phyloP scores from a whole-genome alignment of 30 jellyfish, hydroid and myxozoan genomes.

The Hydra vulgaris region DNA sequence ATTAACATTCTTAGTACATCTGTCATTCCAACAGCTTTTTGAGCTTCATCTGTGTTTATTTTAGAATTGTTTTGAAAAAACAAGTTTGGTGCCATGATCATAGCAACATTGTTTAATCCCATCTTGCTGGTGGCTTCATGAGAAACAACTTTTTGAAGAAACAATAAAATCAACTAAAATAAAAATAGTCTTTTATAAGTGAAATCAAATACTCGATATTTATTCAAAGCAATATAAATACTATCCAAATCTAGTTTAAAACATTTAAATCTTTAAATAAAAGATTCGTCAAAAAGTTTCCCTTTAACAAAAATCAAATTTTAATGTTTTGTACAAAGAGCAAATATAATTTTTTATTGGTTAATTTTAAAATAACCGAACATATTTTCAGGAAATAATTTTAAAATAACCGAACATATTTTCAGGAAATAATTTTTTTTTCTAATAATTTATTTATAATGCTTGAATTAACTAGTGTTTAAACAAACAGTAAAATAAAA shows the following conservation, averaged over 20 bases:
- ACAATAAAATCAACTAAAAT: slow-evolving; percentile 49
- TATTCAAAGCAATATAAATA: neutral
- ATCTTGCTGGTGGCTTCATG: slow-evolving; percentile 55
- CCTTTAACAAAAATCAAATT: too few species aligned
- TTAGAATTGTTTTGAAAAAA: slow-evolving; percentile 51
- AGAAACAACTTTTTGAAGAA: slow-evolving; percentile 46
- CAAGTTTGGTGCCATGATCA: slow-evolving; percentile 97
- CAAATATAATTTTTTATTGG: too few species aligned
- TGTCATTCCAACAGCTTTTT: slow-evolving; percentile 82
- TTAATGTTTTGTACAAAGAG: too few species aligned
- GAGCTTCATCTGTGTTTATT: slow-evolving; percentile 54
- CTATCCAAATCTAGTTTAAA: neutral
- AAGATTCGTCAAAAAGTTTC: neutral
- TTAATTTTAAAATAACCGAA: too few species aligned
- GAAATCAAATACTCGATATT: neutral
- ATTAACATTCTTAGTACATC: slow-evolving; percentile 89
- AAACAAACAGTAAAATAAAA: too few species aligned
- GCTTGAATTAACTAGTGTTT: too few species aligned
- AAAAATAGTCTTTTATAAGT: slow-evolving; percentile 2
- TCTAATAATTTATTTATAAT: too few species aligned
- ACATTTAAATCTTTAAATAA: too few species aligned
- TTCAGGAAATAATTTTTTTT: too few species aligned
- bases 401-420: too few species aligned
- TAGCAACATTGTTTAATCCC: slow-evolving; percentile 91
- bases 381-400: too few species aligned